A percentile compares a stretch with the other conserved stretches of the same genome.
Conservation (phyloP, 2,797 vertebrate genomes). For the Varecia variegata region DNA sequence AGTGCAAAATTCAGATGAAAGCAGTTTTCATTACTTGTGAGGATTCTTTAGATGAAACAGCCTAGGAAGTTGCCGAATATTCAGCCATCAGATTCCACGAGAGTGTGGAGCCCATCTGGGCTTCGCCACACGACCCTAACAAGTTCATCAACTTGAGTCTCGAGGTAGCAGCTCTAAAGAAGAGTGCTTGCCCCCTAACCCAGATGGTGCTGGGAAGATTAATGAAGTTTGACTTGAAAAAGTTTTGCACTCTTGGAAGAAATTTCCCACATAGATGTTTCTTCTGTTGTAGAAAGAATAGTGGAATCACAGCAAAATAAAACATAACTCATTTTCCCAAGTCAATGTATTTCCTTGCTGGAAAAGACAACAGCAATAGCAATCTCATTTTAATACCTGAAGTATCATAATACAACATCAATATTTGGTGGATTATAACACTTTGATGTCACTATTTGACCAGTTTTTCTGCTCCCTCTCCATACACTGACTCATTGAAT, state of each 20-base stretch:
- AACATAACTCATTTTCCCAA: background rate
- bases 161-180: background rate
- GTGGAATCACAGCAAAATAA: constrained; percentile 9
- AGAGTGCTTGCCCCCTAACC: background rate
- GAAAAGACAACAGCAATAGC: background rate
- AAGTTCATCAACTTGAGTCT: constrained; percentile 7
- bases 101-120: background rate
- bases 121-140: background rate
- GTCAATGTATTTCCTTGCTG: background rate
- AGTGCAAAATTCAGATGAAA: background rate
- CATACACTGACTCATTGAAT: background rate
- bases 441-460: background rate
- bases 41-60: background rate
- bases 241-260: background rate
- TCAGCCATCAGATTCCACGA: background rate
- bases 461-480: background rate
- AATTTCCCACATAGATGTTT: background rate
- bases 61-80: background rate
- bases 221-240: constrained; percentile 53
- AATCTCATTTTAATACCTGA: background rate
- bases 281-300: constrained; percentile 22
- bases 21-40: background rate
- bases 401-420: background rate
- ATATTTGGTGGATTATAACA: background rate
- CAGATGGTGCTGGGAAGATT: background rate